Base-by-base conservation (phyloP, 2,113 vertebrate species). In the Paralichthys olivaceus region DNA sequence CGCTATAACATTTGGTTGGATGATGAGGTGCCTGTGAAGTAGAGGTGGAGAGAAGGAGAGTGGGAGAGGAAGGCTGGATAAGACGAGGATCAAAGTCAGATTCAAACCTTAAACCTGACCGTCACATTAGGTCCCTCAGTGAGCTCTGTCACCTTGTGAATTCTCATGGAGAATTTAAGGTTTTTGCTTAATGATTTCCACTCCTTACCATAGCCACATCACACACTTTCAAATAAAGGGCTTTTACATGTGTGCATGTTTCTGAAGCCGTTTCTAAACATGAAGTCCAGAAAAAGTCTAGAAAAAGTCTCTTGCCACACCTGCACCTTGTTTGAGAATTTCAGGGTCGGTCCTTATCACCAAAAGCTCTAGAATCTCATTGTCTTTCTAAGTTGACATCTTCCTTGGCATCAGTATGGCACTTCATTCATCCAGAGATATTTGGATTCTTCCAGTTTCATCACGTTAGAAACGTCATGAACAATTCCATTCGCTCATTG, bases 11-110 rank as follows among this genome's bases (percentile, higher is more conserved):
- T 76, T 55, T 62, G 13, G 40, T 59, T 15, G 19, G 75, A 82
- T 91, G 78, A 92, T 89, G 88, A 90, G 87, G 88, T 90, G 88
- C 49, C 65, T 65, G 87, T 88, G 88, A 90, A 80, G 79, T 73
- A 85, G 79, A 86, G 60, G 67, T 43, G 51, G 64, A 83, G 70
- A 56, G 72, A 60, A 29, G 61, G 58, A 80, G 12, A 64, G 60
- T 43, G 57, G 6, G 34, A 72, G 74, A 71, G 69, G 68, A 51
- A 72, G 64, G 78, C 53, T 61, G 75, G 75, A 80, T 75, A 72
- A 76, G 80, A 87, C 45, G 53, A 68, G 69, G 81, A 79, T 85
- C 74, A 84, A 81, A 83, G 72, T 64, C 62, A 22, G 7, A 85
- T 77, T 84, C 80, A 26, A 60, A 84, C 67, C 75, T 54, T 59